These are phyloP conservation scores for Lycaon pictus DNA, from an alignment of 2,113 vertebrate genomes.

Conservation along the genomic window DNA sequence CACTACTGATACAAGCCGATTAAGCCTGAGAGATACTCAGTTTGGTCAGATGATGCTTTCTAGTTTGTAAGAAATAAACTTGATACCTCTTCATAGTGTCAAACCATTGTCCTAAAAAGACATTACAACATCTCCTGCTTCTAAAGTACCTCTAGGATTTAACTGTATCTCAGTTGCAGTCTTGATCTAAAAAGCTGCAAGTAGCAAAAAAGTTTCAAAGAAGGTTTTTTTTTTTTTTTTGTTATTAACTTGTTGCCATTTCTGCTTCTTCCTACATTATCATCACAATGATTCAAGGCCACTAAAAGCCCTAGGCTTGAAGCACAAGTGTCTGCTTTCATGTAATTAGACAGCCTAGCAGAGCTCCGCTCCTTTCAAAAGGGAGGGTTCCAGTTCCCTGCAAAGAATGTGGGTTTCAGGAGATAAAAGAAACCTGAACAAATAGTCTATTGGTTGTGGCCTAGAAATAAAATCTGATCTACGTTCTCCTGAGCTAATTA, in stretches of 20 bases:
- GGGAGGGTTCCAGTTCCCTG: constrained; percentile 84
- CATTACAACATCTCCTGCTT: constrained; percentile 64
- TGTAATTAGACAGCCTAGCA: constrained; percentile 86
- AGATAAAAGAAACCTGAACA: constrained; percentile 87
- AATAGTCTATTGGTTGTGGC: constrained; percentile 82
- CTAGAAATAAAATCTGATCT: constrained; percentile 87
- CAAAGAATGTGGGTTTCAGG: constrained; percentile 83
- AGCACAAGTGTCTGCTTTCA: constrained; percentile 92
- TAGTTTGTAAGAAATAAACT: constrained; percentile 83
- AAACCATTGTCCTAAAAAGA: constrained; percentile 78
- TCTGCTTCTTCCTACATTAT: constrained; percentile 82
- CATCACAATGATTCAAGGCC: constrained; percentile 85
- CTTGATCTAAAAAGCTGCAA: constrained; percentile 71
- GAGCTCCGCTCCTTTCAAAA: constrained; percentile 84
- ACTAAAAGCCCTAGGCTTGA: constrained; percentile 83
- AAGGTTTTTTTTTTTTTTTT: constrained; percentile 59
- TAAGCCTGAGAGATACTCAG: constrained; percentile 77
- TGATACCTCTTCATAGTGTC: constrained; percentile 69
- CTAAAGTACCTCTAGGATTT: constrained; percentile 60
- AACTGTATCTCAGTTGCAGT: constrained; percentile 51
- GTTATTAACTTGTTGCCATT: constrained; percentile 81
- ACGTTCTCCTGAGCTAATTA: constrained; percentile 77
- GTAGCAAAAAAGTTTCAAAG: constrained; percentile 79
- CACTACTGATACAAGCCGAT: constrained; percentile 68
- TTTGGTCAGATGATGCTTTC: constrained; percentile 80